Percentiles rank a stretch among this genome's conserved stretches.
Conservation (phyloP, 2,888 invertebrate species). For the Chromoteleia sp. region DNA sequence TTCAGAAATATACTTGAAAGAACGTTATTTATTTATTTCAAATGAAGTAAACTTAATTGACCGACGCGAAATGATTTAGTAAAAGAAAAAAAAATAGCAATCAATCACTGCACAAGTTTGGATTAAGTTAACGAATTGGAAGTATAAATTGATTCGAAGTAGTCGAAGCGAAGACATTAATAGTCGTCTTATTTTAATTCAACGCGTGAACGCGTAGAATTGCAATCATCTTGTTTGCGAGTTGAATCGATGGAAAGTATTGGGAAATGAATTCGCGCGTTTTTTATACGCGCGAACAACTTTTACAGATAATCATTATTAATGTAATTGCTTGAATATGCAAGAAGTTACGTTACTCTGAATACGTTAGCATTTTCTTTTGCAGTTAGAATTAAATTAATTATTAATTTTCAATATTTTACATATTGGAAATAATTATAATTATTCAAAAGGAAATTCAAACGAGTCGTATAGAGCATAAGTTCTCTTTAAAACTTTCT, state of each 20-base stretch:
- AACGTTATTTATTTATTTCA: no score
- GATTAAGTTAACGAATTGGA: conserved; percentile 8
- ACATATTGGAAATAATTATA: conserved; percentile 10
- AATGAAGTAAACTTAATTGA: no score
- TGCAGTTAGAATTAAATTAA: neutral
- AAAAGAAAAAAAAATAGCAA: neutral
- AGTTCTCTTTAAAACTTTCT: no score
- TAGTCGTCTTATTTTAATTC: conserved; percentile 21
- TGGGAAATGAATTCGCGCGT: conserved; percentile 3
- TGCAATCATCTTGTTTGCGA: conserved; percentile 13
- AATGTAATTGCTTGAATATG: conserved; percentile 26
- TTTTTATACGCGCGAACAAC: conserved; percentile 6
- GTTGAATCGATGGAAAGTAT: conserved; percentile 6
- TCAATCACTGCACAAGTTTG: neutral
- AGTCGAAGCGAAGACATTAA: neutral
- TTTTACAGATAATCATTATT: conserved; percentile 18
- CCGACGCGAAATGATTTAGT: no score
- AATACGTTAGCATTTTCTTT: conserved; percentile 33
- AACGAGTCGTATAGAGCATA: no score
- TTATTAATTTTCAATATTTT: neutral
- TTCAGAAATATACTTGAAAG: no score
- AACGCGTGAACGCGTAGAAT: neutral
- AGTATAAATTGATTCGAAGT: neutral
- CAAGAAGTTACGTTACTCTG: conserved; percentile 1
- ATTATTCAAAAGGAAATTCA: neutral